Conservation (phyloP, 2,888 invertebrate species). For the Lasioglossum leucozonium region DNA sequence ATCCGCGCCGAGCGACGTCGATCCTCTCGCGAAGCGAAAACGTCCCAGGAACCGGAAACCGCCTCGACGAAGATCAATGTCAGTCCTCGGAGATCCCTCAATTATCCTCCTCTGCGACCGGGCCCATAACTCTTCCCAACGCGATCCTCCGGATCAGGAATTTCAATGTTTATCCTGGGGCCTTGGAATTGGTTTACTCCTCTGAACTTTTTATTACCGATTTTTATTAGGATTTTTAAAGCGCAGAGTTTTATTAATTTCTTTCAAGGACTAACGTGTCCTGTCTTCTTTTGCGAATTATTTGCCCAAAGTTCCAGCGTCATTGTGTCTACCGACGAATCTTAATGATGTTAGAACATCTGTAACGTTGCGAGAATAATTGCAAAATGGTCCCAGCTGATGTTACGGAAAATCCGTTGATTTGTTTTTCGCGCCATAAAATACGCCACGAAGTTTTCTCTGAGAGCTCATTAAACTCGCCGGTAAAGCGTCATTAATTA, state of each 20-base stretch:
- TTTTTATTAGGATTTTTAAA: background rate
- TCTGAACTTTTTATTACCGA: background rate
- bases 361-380: too few species aligned
- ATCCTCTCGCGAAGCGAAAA: conserved; percentile 45
- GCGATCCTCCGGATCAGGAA: background rate
- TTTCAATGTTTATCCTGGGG: background rate
- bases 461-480: background rate
- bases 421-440: too few species aligned
- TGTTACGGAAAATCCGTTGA: too few species aligned
- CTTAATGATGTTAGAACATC: too few species aligned
- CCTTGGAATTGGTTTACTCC: background rate
- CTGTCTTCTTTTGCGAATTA: too few species aligned
- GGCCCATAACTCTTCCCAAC: background rate
- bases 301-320: background rate
- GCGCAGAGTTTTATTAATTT: too few species aligned
- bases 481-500: background rate
- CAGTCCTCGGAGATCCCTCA: conserved; percentile 8
- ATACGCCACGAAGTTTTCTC: too few species aligned
- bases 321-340: background rate
- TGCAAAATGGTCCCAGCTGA: too few species aligned
- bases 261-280: too few species aligned
- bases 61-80: conserved; percentile 43
- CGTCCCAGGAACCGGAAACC: conserved; percentile 41
- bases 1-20: conserved; percentile 55
- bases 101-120: background rate